A percentile compares a stretch with the other conserved stretches of the same genome.
These are phyloP conservation scores for Clamator glandarius DNA, from an alignment of 2,797 vertebrate species.

Conservation along the genomic window DNA sequence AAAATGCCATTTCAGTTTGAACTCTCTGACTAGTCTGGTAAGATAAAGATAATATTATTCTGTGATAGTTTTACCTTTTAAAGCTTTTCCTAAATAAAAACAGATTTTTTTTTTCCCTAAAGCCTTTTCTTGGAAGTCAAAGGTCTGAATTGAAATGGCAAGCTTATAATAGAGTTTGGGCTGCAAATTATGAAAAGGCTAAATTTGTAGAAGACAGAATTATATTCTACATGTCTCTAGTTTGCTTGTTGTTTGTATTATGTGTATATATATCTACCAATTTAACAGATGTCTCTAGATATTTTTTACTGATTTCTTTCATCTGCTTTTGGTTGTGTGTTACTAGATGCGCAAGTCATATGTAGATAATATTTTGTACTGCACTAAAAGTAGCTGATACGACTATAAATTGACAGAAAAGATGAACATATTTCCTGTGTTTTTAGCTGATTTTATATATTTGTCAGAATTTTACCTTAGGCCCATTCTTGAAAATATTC, in stretches of 20 bases:
- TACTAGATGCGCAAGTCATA: not conserved
- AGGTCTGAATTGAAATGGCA: constrained; percentile 58
- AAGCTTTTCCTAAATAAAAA: constrained; percentile 58
- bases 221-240: constrained; percentile 7
- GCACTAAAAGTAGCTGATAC: not conserved
- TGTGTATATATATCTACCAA: not conserved
- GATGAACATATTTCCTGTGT: not conserved
- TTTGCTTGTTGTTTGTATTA: constrained; percentile 1
- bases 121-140: constrained; percentile 44
- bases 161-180: constrained; percentile 54
- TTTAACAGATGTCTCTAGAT: not conserved
- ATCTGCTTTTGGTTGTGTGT: not conserved
- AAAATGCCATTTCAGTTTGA: constrained; percentile 27
- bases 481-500: not conserved
- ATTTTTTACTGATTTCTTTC: not conserved
- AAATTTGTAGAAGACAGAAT: constrained; percentile 47
- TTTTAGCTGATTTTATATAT: not conserved
- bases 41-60: constrained; percentile 6
- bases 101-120: constrained; percentile 1
- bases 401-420: not conserved
- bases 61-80: constrained; percentile 6
- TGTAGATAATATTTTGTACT: not conserved
- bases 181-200: constrained; percentile 46
- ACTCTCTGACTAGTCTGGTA: not conserved
- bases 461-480: not conserved